Evolutionary conservation across 2,888 invertebrate species (phyloP), one percentile per base, ranked within the genome.

Genomic region (Pyrrhosoma nymphula): DNA sequence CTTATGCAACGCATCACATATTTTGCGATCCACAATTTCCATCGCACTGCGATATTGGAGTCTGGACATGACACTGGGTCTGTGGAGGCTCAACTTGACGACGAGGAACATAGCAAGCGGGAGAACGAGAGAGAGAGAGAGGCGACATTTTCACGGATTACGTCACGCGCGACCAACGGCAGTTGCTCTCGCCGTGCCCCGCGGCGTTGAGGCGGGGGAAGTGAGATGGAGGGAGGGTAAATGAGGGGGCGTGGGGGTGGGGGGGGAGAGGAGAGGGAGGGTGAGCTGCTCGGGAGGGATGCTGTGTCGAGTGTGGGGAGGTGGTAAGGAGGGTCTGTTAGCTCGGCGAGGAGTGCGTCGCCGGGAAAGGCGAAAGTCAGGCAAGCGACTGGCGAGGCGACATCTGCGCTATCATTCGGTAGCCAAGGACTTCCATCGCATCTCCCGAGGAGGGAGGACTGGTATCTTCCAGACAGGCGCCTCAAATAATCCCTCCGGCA

Each of bases 91-190:
- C 60, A 47, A 47, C 47, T 2, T 8, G 47, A 47, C 8, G 47
- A 8, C 47, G 26, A n/a, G 26, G 26, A 69, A 8, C n/a, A 23
- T n/a, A n/a, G n/a, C 20, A 60, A n/a, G 69, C 69, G 69, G 26
- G 69, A 26, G 69, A 69, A 56, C 18, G 63, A 63, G 63, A 63
- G 63, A 63, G 63, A 63, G 10, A 56, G 56, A n/a, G n/a, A 47
- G 69, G 69, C 20, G 69, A 69, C 69, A 69, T 69, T 69, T 69
- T n/a, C 69, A 69, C 69, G 69, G 69, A 20, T 69, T 69, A 69
- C 69, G 69, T 69, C 69, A 69, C 69, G 69, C 69, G 69, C 69
- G 69, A 69, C 69, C 69, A 69, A 69, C 69, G 69, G 69, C 69
- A 12, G 69, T 69, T n/a, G 69, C 69, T 69, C 6, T 14, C 60